Percentiles rank a stretch among this genome's conserved stretches.
These are phyloP conservation scores for Micrasema longulum DNA, from an alignment of 1,140 invertebrate species.

Conservation along the genomic window DNA sequence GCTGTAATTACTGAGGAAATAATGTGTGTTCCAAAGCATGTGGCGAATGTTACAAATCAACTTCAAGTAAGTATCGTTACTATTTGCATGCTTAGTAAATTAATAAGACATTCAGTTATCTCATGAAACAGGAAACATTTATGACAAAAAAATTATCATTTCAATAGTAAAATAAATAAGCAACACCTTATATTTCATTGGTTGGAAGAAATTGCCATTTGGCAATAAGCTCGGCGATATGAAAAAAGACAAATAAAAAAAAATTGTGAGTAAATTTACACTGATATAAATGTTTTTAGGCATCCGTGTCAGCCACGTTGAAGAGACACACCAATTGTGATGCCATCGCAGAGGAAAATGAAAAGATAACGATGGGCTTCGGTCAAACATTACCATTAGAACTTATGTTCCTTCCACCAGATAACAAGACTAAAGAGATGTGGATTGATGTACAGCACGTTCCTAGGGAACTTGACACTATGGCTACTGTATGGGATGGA, in stretches of 20 bases:
- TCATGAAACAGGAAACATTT: neutral
- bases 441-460: slow-evolving; percentile 69
- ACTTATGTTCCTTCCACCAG: slow-evolving; percentile 64
- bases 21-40: slow-evolving; percentile 53
- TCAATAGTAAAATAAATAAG: neutral
- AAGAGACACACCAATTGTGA: slow-evolving; percentile 59
- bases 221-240: no score
- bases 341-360: slow-evolving; percentile 56
- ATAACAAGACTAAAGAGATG: slow-evolving; percentile 63
- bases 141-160: neutral
- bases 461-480: slow-evolving; percentile 68
- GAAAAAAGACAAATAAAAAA: neutral
- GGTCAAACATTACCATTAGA: slow-evolving; percentile 63
- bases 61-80: slow-evolving; percentile 44
- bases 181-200: no score
- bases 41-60: slow-evolving; percentile 56
- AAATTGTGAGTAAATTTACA: neutral
- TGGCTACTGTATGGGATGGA: slow-evolving; percentile 71
- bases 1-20: slow-evolving; percentile 56
- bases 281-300: slow-evolving; percentile 28
- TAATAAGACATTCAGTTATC: neutral
- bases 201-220: no score
- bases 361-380: slow-evolving; percentile 61
- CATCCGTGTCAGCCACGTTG: slow-evolving; percentile 54
- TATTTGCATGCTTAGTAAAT: no score